Conservation (phyloP, 2,888 invertebrate species). For the Octodonta nipae region DNA sequence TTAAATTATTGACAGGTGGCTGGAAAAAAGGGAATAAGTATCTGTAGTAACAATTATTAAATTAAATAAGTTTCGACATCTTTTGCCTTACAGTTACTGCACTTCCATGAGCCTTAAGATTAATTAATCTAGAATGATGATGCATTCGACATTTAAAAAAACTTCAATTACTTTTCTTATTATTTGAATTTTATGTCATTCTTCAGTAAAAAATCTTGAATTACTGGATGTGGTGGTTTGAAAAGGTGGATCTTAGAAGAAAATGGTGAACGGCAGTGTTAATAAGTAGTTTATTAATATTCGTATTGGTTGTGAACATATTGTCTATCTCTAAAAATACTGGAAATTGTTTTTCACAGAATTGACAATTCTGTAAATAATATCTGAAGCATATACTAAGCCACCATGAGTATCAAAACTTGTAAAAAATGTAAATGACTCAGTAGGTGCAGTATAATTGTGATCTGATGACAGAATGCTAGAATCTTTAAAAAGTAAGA, state of each 20-base stretch:
- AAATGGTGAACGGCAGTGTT: background rate
- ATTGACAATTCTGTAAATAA: background rate
- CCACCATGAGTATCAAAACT: slow-evolving; percentile 1
- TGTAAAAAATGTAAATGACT: slow-evolving; percentile 1
- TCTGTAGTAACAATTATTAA: slow-evolving; percentile 4
- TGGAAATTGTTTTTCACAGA: slow-evolving; percentile 1
- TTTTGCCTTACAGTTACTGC: slow-evolving; percentile 3
- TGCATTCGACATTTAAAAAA: slow-evolving; percentile 6
- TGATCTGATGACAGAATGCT: background rate
- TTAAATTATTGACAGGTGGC: too few relatives aligned
- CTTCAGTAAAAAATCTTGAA: slow-evolving; percentile 3
- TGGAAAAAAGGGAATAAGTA: too few relatives aligned
- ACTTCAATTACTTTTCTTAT: slow-evolving; percentile 3
- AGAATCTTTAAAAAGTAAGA: slow-evolving; percentile 3
- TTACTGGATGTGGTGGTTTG: slow-evolving; percentile 1
- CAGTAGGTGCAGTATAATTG: background rate
- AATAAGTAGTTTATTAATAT: background rate
- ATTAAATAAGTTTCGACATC: slow-evolving; percentile 5
- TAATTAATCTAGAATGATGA: slow-evolving; percentile 5
- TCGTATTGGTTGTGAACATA: background rate
- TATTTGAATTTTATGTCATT: slow-evolving; percentile 4
- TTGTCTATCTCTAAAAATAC: background rate
- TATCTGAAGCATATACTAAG: slow-evolving; percentile 1
- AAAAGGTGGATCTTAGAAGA: slow-evolving; percentile 1
- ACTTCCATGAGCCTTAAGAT: slow-evolving; percentile 4